Evolutionary conservation across 2,113 vertebrate species (phyloP).

Genomic region (Setophaga kirtlandii): DNA sequence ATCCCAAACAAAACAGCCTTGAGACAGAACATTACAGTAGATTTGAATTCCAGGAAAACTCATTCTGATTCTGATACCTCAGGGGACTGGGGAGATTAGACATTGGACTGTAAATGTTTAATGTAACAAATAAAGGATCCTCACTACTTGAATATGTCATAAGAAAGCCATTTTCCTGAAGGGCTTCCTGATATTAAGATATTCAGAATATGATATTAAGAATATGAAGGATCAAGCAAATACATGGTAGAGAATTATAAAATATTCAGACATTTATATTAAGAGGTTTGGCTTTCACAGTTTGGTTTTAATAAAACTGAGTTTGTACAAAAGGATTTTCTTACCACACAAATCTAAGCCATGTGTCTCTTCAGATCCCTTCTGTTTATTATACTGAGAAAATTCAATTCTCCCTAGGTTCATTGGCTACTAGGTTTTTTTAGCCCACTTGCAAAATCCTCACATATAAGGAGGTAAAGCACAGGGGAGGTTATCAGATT

Average conservation of each 20-base stretch:
- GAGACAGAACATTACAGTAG: conserved; percentile 36
- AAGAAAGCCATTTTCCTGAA: conserved; percentile 9
- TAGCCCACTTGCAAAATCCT: background rate
- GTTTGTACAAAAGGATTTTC: background rate
- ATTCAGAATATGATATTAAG: background rate
- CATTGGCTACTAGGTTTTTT: background rate
- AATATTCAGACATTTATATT: background rate
- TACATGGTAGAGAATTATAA: background rate
- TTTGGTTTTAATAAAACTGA: background rate
- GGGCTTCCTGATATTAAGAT: background rate
- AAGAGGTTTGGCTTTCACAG: background rate
- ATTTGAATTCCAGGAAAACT: conserved; percentile 21
- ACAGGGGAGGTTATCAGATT: background rate
- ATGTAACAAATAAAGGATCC: conserved; percentile 22
- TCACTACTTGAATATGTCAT: background rate
- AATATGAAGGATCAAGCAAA: background rate
- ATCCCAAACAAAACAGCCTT: conserved; percentile 30
- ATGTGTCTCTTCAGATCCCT: background rate
- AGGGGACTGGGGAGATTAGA: background rate
- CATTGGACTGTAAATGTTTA: background rate
- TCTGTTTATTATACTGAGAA: background rate
- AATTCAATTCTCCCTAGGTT: background rate
- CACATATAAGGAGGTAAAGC: background rate
- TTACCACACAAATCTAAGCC: background rate
- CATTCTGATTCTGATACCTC: background rate